Base-by-base conservation (phyloP, 1,140 invertebrate genomes). In the Drosophila willistoni region DNA sequence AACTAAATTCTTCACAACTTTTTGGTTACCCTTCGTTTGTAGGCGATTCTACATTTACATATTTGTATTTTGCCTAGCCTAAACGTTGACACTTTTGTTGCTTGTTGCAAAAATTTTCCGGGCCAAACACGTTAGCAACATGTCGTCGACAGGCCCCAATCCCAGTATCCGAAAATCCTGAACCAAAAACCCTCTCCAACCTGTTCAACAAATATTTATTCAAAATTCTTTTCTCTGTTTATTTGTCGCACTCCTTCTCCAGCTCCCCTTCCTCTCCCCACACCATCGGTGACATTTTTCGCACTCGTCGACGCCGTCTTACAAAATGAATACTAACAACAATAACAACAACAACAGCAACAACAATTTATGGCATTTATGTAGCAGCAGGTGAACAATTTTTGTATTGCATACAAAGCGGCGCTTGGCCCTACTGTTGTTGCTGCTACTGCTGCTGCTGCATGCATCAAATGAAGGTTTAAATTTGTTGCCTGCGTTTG, bases 331-430 rank as follows among this genome's bases (percentile, higher is more conserved):
- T 70, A 51, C 71, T 81, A 75, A 73, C 83, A 86, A 73, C 75
- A 73, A 68, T 67, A 65, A 65, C 44, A 73, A 51, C 60, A 73
- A 61, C 80, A 86, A 76, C 36, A 71, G 65, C 71, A 65, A 71
- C 51, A 55, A 66, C 73, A 82, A 86, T 87, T 86, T 86, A 86
- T 86, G 83, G 77, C 79, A 73, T 82, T 86, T 86, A 87, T 74
- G 71, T 72, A 68, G 62, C 59, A 75, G 69, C 72, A 80, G 62
- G 73, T 63, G 47, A 64, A 61, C 42, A 64, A 72, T 81, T 71
- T 73, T 63, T 79, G 68, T 69, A 55, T 62, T 82, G 67, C 74
- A 78, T 75, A 87, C 68, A 86, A 79, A 79, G 68, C 66, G 79
- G 57, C 25, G 77, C 59, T 55, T 25, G 66, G 36, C 42, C 62